Conservation (phyloP, 2,113 vertebrate genomes). For the Cromileptes altivelis region DNA sequence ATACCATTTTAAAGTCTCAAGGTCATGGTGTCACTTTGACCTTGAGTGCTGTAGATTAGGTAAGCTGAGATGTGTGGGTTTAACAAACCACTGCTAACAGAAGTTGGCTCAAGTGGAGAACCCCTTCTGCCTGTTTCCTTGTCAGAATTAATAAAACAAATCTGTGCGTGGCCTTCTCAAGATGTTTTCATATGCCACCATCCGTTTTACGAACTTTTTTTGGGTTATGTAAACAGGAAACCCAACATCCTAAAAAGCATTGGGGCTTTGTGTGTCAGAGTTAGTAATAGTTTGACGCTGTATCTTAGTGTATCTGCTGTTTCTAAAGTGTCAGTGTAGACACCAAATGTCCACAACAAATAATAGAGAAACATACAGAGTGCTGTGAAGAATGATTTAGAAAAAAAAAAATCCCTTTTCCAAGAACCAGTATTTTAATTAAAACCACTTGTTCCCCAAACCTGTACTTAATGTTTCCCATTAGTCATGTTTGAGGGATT, state of each 20-base stretch:
- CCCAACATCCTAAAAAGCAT: slow-evolving; percentile 36
- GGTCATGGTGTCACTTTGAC: slow-evolving; percentile 68
- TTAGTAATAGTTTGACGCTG: slow-evolving; percentile 44
- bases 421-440: slow-evolving; percentile 82
- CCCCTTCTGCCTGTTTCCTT: slow-evolving; percentile 57
- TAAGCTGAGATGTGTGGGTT: slow-evolving; percentile 72
- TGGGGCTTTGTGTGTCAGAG: slow-evolving; percentile 27
- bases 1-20: slow-evolving; percentile 42
- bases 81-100: slow-evolving; percentile 59
- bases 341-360: slow-evolving; percentile 56
- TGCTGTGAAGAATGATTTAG: slow-evolving; percentile 69
- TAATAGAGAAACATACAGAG: slow-evolving; percentile 65
- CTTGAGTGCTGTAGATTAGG: slow-evolving; percentile 73
- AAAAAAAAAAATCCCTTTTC: slow-evolving; percentile 57
- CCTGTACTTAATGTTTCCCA: slow-evolving; percentile 83
- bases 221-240: slow-evolving; percentile 64
- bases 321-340: slow-evolving; percentile 23
- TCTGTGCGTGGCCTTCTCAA: slow-evolving; percentile 50
- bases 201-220: slow-evolving; percentile 67
- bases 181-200: slow-evolving; percentile 67
- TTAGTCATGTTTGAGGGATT: slow-evolving; percentile 87
- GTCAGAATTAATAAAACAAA: slow-evolving; percentile 73
- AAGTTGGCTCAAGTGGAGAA: slow-evolving; percentile 67
- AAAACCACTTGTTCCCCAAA: slow-evolving; percentile 83
- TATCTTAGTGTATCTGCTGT: slow-evolving; percentile 27